These are phyloP conservation scores for Ladona fulva DNA, from an alignment of 1,140 invertebrate species.

Conservation along the genomic window DNA sequence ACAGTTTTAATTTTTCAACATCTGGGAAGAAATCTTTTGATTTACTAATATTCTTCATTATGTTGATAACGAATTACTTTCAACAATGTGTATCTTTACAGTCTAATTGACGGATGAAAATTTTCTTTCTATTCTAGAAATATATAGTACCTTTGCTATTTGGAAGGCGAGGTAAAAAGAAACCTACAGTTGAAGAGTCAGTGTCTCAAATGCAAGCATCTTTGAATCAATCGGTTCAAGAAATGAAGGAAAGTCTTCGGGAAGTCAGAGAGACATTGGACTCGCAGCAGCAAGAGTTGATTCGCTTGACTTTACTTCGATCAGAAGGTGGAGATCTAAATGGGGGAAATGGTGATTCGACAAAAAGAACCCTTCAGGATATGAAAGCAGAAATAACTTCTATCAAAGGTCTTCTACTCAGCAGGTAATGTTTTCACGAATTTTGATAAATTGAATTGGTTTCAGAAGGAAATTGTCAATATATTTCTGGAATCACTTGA, in stretches of 20 bases:
- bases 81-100: too few species aligned
- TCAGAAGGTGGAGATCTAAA: not conserved
- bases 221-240: conserved; percentile 48
- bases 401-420: conserved; percentile 64
- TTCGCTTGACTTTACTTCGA: not conserved
- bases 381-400: conserved; percentile 65
- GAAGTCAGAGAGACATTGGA: conserved; percentile 48
- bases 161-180: conserved; percentile 45
- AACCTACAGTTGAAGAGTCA: conserved; percentile 48
- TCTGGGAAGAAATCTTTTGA: too few species aligned
- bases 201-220: conserved; percentile 56
- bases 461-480: too few species aligned
- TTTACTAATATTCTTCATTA: too few species aligned
- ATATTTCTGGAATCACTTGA: too few species aligned
- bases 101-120: too few species aligned
- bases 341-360: conserved; percentile 21
- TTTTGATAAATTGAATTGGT: too few species aligned
- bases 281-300: conserved; percentile 21
- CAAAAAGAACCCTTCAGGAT: conserved; percentile 52
- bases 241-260: conserved; percentile 46
- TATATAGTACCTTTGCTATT: conserved; percentile 53
- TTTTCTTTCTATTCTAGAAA: conserved; percentile 41
- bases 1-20: too few species aligned
- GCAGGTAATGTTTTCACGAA: conserved; percentile 42
- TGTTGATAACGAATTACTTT: too few species aligned